phyloP scores from a whole-genome alignment of 2,888 invertebrate genomes.

The Folsomia manolachei region DNA sequence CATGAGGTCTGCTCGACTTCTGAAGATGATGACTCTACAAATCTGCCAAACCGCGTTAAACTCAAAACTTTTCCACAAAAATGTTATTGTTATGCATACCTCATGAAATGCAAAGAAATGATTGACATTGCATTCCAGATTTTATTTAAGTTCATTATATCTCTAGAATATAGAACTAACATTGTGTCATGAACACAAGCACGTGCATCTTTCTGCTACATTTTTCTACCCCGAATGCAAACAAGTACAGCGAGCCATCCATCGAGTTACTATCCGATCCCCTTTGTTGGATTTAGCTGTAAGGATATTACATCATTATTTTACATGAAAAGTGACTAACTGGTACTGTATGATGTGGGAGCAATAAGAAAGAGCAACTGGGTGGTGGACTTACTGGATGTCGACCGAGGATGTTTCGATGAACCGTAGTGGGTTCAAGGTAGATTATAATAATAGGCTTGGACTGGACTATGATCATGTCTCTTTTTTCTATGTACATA shows the following conservation, averaged over 20 bases:
- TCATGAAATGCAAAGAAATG: not conserved
- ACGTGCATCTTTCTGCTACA: not conserved
- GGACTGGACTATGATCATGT: not conserved
- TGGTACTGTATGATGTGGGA: not conserved
- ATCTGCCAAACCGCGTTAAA: not conserved
- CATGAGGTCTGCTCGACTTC: no score
- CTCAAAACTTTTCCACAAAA: not conserved
- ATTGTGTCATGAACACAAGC: not conserved
- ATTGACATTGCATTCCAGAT: no score
- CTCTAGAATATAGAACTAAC: not conserved
- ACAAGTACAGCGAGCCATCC: not conserved
- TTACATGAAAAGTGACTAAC: not conserved
- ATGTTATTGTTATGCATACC: not conserved
- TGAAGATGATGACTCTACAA: not conserved
- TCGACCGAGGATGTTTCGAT: not conserved
- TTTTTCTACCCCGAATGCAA: not conserved
- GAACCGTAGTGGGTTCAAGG: conserved; percentile 17
- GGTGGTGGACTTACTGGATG: not conserved
- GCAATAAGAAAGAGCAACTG: not conserved
- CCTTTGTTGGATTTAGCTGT: not conserved
- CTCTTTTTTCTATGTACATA: no score
- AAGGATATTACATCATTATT: not conserved
- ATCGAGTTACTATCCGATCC: not conserved
- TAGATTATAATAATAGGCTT: conserved; percentile 18
- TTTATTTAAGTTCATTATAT: no score